Evolutionary conservation across 2,797 vertebrate genomes (phyloP).

Genomic region (Sebastes minor): DNA sequence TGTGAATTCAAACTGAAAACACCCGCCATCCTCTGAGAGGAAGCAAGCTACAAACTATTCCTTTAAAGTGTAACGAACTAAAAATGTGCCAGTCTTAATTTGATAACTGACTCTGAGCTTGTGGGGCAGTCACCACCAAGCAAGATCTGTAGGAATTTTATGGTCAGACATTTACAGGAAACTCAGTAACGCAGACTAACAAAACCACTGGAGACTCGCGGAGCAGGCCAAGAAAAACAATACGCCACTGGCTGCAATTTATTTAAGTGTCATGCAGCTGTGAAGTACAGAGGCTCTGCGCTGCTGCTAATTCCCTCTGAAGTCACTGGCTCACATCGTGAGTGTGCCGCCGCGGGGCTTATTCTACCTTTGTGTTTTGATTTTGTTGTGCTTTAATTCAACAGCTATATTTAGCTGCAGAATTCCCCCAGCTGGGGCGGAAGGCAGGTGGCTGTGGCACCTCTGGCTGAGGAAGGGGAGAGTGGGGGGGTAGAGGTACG

Average conservation of each 20-base stretch:
- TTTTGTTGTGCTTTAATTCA: constrained; percentile 72
- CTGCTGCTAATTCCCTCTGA: constrained; percentile 66
- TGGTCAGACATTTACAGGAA: constrained; percentile 47
- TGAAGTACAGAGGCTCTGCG: constrained; percentile 47
- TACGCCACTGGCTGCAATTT: constrained; percentile 46
- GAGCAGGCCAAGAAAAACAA: constrained; percentile 52
- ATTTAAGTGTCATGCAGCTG: constrained; percentile 69
- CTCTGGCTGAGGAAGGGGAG: constrained; percentile 34
- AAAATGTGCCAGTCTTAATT: neutral
- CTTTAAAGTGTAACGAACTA: neutral
- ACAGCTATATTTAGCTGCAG: constrained; percentile 77
- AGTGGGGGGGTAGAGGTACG: neutral
- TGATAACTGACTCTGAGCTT: neutral
- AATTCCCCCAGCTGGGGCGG: constrained; percentile 77
- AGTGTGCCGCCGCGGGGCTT: constrained; percentile 51
- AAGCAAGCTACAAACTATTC: neutral
- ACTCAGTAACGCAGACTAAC: constrained; percentile 40
- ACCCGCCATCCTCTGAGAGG: neutral
- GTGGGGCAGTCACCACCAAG: neutral
- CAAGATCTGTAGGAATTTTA: constrained; percentile 30
- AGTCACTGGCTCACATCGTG: constrained; percentile 56
- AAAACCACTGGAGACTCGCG: constrained; percentile 51
- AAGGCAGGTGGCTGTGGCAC: constrained; percentile 78
- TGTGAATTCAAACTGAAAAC: neutral
- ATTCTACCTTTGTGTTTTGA: constrained; percentile 72